These are phyloP conservation scores for Brachyhypopomus gauderio DNA, from an alignment of 2,113 vertebrate species.

Conservation along the genomic window DNA sequence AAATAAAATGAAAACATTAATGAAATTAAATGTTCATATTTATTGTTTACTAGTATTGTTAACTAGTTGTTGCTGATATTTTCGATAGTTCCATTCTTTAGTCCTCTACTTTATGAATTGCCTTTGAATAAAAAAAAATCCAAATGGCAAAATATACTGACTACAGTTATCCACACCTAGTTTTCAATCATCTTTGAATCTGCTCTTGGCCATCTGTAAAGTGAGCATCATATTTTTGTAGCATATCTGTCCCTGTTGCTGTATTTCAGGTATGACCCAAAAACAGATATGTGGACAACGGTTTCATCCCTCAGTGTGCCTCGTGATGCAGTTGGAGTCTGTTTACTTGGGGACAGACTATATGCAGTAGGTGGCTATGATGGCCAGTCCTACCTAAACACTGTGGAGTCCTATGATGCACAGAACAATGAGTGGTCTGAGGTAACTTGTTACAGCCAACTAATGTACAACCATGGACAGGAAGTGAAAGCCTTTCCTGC, in stretches of 20 bases:
- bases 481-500: constrained; percentile 48
- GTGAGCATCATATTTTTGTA: neutral
- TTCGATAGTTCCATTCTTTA: neutral
- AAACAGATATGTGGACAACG: constrained; percentile 92
- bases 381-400: constrained; percentile 88
- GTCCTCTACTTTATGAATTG: neutral
- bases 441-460: constrained; percentile 70
- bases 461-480: neutral
- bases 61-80: neutral
- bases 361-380: constrained; percentile 96
- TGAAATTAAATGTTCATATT: neutral
- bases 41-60: neutral
- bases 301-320: constrained; percentile 88
- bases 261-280: constrained; percentile 87
- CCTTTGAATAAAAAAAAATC: neutral
- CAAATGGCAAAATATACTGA: neutral
- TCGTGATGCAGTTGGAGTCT: constrained; percentile 90
- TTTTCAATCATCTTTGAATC: neutral
- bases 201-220: neutral
- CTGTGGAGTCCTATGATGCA: constrained; percentile 92
- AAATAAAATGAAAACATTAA: neutral
- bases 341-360: constrained; percentile 87
- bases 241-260: neutral
- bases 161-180: neutral
- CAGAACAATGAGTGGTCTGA: constrained; percentile 96